These are phyloP conservation scores for Squalus acanthias DNA, from an alignment of 2,797 vertebrate species.

Conservation along the genomic window DNA sequence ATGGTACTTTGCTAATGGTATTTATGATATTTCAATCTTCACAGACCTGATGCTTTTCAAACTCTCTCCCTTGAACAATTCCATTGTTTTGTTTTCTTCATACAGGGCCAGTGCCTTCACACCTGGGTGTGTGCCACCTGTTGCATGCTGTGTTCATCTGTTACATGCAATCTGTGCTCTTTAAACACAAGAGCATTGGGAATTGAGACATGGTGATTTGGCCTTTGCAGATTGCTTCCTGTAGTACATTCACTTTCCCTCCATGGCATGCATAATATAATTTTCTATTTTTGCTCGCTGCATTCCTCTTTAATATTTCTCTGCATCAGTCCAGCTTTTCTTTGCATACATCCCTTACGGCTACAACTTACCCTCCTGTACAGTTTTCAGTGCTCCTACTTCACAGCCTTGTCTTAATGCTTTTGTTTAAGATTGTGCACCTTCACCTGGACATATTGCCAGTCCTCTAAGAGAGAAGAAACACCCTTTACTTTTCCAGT, in stretches of 20 bases:
- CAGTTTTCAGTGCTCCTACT: background rate
- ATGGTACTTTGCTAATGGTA: background rate
- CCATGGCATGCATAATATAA: background rate
- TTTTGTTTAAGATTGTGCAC: background rate
- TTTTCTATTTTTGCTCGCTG: background rate
- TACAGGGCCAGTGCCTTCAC: background rate
- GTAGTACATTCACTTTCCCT: background rate
- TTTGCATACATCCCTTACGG: background rate
- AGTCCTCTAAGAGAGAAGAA: background rate
- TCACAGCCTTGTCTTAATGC: background rate
- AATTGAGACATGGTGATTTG: conserved; percentile 28
- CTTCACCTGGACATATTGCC: background rate
- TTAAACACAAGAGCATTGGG: background rate
- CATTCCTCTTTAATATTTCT: background rate
- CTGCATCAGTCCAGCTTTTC: background rate
- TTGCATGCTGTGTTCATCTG: conserved; percentile 11
- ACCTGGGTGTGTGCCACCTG: conserved; percentile 26
- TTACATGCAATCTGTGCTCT: conserved; percentile 9
- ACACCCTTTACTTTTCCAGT: background rate
- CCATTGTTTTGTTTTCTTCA: background rate
- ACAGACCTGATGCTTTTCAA: background rate
- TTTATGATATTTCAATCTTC: conserved; percentile 5
- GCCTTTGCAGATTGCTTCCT: background rate
- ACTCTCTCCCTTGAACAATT: background rate
- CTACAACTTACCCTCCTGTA: background rate